Evolutionary conservation across 2,888 invertebrate genomes (phyloP).

Genomic region (Scelioninae gen. 1): DNA sequence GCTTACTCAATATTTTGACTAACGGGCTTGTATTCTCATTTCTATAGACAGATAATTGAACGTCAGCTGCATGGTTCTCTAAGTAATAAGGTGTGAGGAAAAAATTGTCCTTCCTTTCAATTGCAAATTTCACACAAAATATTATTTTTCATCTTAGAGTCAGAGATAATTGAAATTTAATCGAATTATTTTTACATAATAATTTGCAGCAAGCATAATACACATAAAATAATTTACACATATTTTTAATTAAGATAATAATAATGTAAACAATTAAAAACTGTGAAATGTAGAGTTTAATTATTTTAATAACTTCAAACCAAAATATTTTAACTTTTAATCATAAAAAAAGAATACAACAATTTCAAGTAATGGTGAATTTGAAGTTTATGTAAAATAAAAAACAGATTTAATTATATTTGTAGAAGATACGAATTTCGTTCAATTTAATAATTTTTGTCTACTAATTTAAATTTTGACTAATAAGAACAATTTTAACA

Average conservation of each 20-base stretch:
- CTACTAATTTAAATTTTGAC: no score
- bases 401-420: no score
- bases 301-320: no score
- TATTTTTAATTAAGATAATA: background rate
- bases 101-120: slow-evolving; percentile 42
- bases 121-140: slow-evolving; percentile 46
- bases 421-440: no score
- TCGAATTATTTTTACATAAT: slow-evolving; percentile 44
- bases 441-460: no score
- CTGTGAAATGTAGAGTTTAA: no score
- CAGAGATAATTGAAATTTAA: slow-evolving; percentile 49
- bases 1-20: slow-evolving; percentile 66
- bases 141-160: slow-evolving; percentile 30
- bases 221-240: slow-evolving; percentile 2
- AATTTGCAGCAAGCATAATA: slow-evolving; percentile 12
- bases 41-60: slow-evolving; percentile 81
- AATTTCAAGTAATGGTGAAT: no score
- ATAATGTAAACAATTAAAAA: background rate
- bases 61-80: slow-evolving; percentile 82
- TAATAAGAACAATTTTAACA: no score
- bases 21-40: slow-evolving; percentile 72
- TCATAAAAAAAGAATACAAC: no score
- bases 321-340: no score
- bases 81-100: slow-evolving; percentile 59
- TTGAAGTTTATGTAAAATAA: no score